Percentiles rank a stretch among this genome's conserved stretches.
Conservation (phyloP, 2,113 vertebrate genomes). For the Lagopus leucura region DNA sequence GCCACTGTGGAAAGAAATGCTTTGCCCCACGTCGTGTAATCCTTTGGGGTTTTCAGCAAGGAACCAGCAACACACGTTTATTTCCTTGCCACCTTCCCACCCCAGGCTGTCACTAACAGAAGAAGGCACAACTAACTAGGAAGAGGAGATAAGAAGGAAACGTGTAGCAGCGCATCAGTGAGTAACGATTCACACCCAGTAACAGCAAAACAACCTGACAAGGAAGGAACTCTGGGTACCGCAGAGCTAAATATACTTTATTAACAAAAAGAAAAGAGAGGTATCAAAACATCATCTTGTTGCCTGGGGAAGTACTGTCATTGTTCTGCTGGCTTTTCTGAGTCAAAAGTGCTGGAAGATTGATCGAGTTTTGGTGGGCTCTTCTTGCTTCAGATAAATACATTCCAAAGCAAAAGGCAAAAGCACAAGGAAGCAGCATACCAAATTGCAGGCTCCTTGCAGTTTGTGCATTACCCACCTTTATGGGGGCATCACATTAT, state of each 20-base stretch:
- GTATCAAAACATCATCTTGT: background rate
- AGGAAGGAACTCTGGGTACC: conserved; percentile 22
- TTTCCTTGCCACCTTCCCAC: background rate
- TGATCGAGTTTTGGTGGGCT: conserved; percentile 18
- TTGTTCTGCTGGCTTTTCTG: background rate
- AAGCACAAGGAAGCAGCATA: background rate
- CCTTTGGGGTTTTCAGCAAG: background rate
- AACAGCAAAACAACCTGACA: background rate
- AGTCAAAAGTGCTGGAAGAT: background rate
- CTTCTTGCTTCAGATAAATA: conserved; percentile 51
- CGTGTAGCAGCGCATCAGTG: background rate
- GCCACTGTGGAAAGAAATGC: background rate
- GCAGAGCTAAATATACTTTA: background rate
- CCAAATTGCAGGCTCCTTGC: background rate
- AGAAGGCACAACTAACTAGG: background rate
- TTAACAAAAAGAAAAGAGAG: background rate
- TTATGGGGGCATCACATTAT: background rate
- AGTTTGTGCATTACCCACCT: background rate
- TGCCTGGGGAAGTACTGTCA: background rate
- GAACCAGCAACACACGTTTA: background rate
- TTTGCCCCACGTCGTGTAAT: background rate
- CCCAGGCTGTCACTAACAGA: background rate
- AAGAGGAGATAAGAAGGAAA: background rate
- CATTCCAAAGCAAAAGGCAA: conserved; percentile 35
- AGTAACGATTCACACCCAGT: background rate